Evolutionary conservation across 2,113 vertebrate genomes (phyloP).

Genomic region (Sorex fumeus): DNA sequence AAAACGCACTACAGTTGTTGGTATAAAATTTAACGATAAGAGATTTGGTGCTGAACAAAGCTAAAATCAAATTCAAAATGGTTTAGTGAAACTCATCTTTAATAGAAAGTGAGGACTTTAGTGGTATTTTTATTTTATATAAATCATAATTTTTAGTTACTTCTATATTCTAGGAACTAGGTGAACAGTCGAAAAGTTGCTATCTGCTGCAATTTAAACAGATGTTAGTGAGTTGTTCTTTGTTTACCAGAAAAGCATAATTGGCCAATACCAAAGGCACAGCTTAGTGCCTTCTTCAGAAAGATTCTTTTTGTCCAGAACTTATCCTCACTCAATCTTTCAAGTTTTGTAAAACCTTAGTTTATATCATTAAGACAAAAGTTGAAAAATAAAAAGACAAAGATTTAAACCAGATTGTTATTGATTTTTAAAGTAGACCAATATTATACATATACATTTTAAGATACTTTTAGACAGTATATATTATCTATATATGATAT

Average conservation of each 20-base stretch:
- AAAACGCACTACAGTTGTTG: not conserved
- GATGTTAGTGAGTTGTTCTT: not conserved
- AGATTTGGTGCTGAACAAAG: conserved; percentile 23
- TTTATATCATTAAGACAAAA: no score
- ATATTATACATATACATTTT: no score
- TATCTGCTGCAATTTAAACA: not conserved
- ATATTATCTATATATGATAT: no score
- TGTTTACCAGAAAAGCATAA: not conserved
- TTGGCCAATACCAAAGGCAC: not conserved
- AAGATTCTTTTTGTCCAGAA: not conserved
- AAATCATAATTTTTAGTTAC: not conserved
- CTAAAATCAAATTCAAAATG: conserved; percentile 54
- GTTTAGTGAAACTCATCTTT: conserved; percentile 48
- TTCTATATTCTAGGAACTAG: not conserved
- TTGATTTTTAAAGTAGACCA: no score
- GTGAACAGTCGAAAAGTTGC: not conserved
- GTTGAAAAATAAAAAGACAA: no score
- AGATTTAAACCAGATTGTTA: no score
- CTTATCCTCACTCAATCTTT: not conserved
- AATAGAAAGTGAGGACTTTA: not conserved
- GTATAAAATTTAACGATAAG: conserved; percentile 34
- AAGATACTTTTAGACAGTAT: no score
- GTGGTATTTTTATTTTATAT: not conserved
- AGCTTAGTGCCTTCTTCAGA: not conserved
- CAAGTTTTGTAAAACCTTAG: not conserved